phyloP scores from a whole-genome alignment of 2,113 vertebrate species.

The Quiscalus mexicanus region DNA sequence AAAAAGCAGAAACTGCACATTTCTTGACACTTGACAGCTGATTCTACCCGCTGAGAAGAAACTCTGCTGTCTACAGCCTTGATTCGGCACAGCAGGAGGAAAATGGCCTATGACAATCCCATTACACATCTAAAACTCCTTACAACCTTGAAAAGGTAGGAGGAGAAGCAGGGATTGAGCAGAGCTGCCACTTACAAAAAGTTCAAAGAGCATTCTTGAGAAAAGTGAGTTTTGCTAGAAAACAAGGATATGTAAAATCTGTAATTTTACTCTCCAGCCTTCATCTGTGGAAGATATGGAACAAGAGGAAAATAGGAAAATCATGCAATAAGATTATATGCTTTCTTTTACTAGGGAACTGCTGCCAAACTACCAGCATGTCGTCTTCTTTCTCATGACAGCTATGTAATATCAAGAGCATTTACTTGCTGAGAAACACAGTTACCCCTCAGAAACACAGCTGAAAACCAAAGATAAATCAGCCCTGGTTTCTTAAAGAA shows the following conservation, averaged over 20 bases:
- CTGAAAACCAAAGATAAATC: neutral
- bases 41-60: neutral
- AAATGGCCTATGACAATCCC: constrained; percentile 33
- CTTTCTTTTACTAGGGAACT: neutral
- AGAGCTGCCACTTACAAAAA: neutral
- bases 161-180: neutral
- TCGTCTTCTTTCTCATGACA: neutral
- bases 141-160: constrained; percentile 16
- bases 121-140: neutral
- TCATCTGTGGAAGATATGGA: neutral
- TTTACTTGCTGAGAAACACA: neutral
- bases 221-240: neutral
- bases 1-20: neutral
- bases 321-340: neutral
- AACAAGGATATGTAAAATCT: neutral
- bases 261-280: neutral
- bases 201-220: neutral
- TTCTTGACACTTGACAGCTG: constrained; percentile 21
- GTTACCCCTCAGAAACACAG: neutral
- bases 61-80: constrained; percentile 3
- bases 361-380: neutral
- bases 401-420: neutral
- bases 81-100: constrained; percentile 23
- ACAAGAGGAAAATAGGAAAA: neutral
- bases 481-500: neutral